Percentiles rank a stretch among this genome's conserved stretches.
phyloP scores from a whole-genome alignment of 2,113 vertebrate genomes.

The Entelurus aequoreus region DNA sequence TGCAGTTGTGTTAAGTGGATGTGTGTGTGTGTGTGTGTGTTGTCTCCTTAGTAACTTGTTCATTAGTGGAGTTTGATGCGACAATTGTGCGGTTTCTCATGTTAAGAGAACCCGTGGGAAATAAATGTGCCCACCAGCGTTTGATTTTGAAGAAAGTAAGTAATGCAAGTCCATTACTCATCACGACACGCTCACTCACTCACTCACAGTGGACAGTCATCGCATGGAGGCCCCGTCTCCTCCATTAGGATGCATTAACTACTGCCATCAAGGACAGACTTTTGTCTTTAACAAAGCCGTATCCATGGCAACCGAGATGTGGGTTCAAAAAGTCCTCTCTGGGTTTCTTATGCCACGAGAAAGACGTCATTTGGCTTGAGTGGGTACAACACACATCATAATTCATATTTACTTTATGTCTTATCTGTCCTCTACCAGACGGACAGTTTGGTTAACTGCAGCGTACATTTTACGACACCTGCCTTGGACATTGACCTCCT shows the following conservation, averaged over 20 bases:
- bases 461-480: background rate
- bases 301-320: slow-evolving; percentile 44
- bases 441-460: slow-evolving; percentile 1
- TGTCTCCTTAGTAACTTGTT: background rate
- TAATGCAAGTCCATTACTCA: slow-evolving; percentile 19
- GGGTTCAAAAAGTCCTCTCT: slow-evolving; percentile 15
- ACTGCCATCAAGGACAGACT: slow-evolving; percentile 30
- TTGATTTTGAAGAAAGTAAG: slow-evolving; percentile 25
- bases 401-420: background rate
- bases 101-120: slow-evolving; percentile 4
- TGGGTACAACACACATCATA: slow-evolving; percentile 5
- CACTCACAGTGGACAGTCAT: slow-evolving; percentile 10
- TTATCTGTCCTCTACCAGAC: background rate
- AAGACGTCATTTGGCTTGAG: background rate
- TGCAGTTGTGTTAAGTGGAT: slow-evolving; percentile 1
- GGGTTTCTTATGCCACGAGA: slow-evolving; percentile 18
- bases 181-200: slow-evolving; percentile 4
- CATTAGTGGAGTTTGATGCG: background rate
- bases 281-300: slow-evolving; percentile 34
- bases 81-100: slow-evolving; percentile 7
- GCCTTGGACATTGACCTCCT: slow-evolving; percentile 6
- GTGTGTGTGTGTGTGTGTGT: background rate
- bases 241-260: slow-evolving; percentile 25
- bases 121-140: slow-evolving; percentile 14
- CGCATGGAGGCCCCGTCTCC: background rate